These are phyloP conservation scores for Malurus melanocephalus DNA, from an alignment of 2,113 vertebrate species.

Conservation along the genomic window DNA sequence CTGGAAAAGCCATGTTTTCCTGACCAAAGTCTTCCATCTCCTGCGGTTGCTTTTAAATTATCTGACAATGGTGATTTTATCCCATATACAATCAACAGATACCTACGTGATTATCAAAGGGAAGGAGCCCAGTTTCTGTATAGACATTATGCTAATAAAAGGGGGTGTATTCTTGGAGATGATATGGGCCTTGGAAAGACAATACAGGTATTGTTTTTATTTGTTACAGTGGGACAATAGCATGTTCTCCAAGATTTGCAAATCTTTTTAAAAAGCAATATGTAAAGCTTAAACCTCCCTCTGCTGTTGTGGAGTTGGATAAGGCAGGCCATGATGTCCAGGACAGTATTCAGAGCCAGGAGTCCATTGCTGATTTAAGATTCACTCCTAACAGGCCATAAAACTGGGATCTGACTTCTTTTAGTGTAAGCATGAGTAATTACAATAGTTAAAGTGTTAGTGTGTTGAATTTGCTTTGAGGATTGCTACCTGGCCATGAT, in stretches of 20 bases:
- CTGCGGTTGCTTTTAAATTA: conserved; percentile 75
- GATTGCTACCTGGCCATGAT: not conserved
- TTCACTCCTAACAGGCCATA: not conserved
- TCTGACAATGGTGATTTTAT: conserved; percentile 76
- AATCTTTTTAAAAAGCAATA: not conserved
- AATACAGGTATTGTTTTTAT: conserved; percentile 81
- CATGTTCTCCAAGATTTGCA: not conserved
- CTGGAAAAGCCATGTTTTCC: conserved; percentile 90
- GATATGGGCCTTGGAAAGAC: conserved; percentile 98
- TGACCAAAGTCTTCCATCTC: conserved; percentile 62
- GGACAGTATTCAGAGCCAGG: too few relatives aligned
- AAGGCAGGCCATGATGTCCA: not conserved
- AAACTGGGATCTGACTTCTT: not conserved
- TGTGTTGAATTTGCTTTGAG: not conserved
- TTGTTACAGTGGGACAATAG: not conserved
- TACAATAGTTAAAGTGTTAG: not conserved
- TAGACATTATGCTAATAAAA: conserved; percentile 76
- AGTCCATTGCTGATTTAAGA: not conserved
- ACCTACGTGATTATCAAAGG: conserved; percentile 91
- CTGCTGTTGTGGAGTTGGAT: not conserved
- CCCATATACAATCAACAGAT: conserved; percentile 93
- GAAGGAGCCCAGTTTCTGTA: conserved; percentile 89
- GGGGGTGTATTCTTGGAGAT: conserved; percentile 92
- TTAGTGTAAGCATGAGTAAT: not conserved
- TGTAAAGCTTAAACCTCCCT: not conserved